phyloP scores from a whole-genome alignment of 2,113 vertebrate species.

The Carassius auratus region DNA sequence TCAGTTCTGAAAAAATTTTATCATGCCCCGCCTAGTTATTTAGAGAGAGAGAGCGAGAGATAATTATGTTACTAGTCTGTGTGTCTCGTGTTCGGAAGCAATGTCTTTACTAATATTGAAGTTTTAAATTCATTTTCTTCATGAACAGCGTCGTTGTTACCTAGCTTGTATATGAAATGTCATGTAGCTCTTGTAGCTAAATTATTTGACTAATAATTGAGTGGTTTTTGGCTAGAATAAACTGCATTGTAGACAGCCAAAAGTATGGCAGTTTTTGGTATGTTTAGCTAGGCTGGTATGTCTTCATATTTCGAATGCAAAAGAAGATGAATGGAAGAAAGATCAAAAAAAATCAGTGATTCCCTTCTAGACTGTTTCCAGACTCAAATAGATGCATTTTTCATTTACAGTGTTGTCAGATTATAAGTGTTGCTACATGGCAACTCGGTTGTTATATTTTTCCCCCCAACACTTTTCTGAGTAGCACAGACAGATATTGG shows the following conservation, averaged over 20 bases:
- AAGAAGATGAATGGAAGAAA: neutral
- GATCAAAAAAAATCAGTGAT: too few relatives aligned
- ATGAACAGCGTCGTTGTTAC: too few relatives aligned
- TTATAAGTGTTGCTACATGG: neutral
- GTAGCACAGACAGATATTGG: neutral
- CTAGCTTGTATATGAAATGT: too few relatives aligned
- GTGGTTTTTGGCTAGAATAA: neutral
- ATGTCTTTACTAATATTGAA: too few relatives aligned
- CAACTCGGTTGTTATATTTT: conserved; percentile 26
- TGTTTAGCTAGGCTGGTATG: neutral
- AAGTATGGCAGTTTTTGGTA: neutral
- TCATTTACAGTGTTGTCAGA: neutral
- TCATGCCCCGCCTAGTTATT: too few relatives aligned
- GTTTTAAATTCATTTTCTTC: too few relatives aligned
- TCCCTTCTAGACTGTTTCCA: neutral
- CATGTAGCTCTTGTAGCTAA: too few relatives aligned
- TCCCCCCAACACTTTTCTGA: neutral
- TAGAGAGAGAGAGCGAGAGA: too few relatives aligned
- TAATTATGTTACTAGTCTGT: too few relatives aligned
- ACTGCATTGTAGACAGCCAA: neutral
- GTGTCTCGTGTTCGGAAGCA: too few relatives aligned
- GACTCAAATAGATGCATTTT: conserved; percentile 18
- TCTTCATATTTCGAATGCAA: neutral
- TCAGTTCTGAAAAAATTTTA: too few relatives aligned
- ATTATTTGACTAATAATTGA: neutral